Base-by-base conservation (phyloP, 2,797 vertebrate species). In the Gymnothorax javanicus region DNA sequence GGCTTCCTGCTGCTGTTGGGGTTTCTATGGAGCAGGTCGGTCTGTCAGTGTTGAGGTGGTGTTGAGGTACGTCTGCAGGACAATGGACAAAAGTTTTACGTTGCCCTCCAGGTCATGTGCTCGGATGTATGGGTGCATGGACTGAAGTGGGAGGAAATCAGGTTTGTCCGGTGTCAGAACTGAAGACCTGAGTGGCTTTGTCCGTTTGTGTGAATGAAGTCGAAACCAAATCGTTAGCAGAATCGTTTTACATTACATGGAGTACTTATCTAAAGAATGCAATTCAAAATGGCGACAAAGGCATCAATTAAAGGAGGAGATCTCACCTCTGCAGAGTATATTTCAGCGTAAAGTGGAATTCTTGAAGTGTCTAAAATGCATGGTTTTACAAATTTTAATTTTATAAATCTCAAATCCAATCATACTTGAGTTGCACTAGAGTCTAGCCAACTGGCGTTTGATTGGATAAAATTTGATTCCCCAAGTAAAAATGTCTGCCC, bases 1-100 rank as follows among this genome's bases (percentile, higher is more conserved):
- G 97, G 97, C 97, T 97, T 97, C 96, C 97, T 97, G 98, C 97
- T 98, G 97, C 98, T 95, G 96, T 94, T 94, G 95, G 98, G 97
- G 94, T 96, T 96, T 94, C 96, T 95, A 94, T 94, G 95, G 95
- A 96, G 95, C 95, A 95, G 95, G 95, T 94, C 94, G 94, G 98
- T 99, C 94, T 94, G 95, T 96, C 95, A 96, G 95, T 92, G 94
- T 91, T 96, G 95, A 95, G 95, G 93, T 96, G 96, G 94, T 96
- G 95, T 94, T 95, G 95, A 96, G 96, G 95, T 96, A 96, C 93
- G 95, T 96, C 94, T 93, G 90, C 92, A 86, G 94, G 94, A 94
- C 92, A 93, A 93, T 94, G 92, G 95, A 94, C 93, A 92, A 94
- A 93, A 90, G 92, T 91, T 86, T 88, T 85, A 77, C 92, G 91